A percentile compares a stretch with the other conserved stretches of the same genome.
Conservation (phyloP, 2,113 vertebrate species). For the Podilymbus podiceps region DNA sequence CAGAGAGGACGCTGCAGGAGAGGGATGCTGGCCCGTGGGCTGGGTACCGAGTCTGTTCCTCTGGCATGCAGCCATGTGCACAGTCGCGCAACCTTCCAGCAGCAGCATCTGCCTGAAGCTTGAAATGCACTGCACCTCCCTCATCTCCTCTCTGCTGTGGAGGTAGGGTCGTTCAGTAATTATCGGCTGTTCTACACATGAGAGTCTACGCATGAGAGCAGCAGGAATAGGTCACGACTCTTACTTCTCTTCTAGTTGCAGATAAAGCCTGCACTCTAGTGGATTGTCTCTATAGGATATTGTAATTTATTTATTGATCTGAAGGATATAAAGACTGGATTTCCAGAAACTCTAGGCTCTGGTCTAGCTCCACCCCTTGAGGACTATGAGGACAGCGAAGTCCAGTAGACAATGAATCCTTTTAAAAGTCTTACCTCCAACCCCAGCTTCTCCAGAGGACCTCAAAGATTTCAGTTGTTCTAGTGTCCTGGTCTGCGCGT, state of each 20-base stretch:
- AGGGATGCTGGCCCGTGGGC: neutral
- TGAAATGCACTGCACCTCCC: accelerated
- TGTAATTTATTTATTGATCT: neutral
- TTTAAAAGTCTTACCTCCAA: neutral
- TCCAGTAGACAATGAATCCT: neutral
- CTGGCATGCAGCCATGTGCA: neutral
- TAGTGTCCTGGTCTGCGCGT: neutral
- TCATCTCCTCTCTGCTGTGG: neutral
- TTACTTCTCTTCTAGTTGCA: neutral
- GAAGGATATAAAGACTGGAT: neutral
- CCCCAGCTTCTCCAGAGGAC: neutral
- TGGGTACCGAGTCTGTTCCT: neutral
- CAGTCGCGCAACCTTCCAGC: accelerated
- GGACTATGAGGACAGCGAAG: neutral
- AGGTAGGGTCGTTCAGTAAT: neutral
- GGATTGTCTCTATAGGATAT: slow-evolving; percentile 13
- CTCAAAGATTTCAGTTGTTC: neutral
- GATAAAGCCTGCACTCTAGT: slow-evolving; percentile 64
- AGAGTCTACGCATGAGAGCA: neutral
- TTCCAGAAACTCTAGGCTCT: neutral
- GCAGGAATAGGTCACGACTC: neutral
- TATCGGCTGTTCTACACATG: neutral
- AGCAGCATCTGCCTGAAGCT: neutral
- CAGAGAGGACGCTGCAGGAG: neutral
- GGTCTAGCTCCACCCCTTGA: neutral